These are phyloP conservation scores for Brachynemurus nebulosus DNA, from an alignment of 2,888 invertebrate genomes.

Conservation along the genomic window DNA sequence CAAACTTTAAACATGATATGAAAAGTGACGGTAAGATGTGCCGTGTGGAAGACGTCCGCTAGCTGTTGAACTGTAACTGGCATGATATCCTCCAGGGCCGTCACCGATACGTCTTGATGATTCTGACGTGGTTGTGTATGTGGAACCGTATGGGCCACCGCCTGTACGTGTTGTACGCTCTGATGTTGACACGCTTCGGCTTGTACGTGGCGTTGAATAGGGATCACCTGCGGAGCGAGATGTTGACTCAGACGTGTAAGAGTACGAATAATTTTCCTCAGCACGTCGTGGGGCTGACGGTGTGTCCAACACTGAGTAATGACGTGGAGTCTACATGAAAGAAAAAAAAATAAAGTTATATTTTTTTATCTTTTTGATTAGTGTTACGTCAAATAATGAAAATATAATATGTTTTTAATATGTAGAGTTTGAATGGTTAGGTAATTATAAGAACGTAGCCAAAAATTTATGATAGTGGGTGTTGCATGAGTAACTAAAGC, in stretches of 20 bases:
- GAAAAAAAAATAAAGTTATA: constrained; percentile 16
- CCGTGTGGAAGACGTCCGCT: constrained; percentile 74
- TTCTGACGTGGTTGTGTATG: constrained; percentile 61
- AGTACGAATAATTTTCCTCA: constrained; percentile 76
- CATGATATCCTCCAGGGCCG: constrained; percentile 65
- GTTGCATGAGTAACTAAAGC: no score
- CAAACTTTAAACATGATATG: constrained; percentile 64
- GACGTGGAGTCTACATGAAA: constrained; percentile 72
- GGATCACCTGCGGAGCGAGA: constrained; percentile 39
- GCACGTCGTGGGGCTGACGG: constrained; percentile 51
- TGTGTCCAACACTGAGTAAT: constrained; percentile 72
- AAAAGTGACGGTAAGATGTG: constrained; percentile 71
- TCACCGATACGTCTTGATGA: constrained; percentile 50
- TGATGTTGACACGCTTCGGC: constrained; percentile 49
- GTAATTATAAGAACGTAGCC: no score
- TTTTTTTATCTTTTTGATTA: no score
- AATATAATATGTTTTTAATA: no score
- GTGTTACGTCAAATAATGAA: no score
- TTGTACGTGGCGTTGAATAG: constrained; percentile 43
- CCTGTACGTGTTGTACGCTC: constrained; percentile 54
- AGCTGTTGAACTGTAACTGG: constrained; percentile 62
- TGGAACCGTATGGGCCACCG: constrained; percentile 48
- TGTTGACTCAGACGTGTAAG: constrained; percentile 50
- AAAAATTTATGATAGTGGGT: no score
- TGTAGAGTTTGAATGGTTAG: no score